These are phyloP conservation scores for Cygnus olor DNA, from an alignment of 2,797 vertebrate species.

Conservation along the genomic window DNA sequence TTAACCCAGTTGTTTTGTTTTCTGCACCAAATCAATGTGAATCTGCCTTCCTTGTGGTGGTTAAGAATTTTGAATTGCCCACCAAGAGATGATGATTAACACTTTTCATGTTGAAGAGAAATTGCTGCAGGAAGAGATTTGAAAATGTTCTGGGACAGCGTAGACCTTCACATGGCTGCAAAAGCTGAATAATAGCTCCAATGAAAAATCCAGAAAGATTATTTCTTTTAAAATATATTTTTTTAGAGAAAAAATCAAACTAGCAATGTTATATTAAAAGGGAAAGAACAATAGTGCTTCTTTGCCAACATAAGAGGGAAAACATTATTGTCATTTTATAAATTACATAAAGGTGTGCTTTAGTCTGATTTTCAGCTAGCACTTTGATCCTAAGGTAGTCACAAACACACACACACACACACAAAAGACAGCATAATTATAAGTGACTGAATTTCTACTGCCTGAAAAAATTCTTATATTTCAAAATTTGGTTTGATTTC, in stretches of 20 bases:
- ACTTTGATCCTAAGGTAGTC: background rate
- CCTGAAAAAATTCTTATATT: background rate
- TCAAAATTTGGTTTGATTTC: background rate
- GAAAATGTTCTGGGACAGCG: background rate
- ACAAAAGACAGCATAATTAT: background rate
- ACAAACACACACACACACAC: background rate
- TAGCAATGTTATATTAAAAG: background rate
- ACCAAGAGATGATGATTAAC: background rate
- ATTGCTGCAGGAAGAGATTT: background rate
- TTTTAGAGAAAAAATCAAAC: background rate
- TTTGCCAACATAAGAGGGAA: background rate
- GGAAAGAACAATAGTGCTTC: background rate
- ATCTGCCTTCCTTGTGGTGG: background rate
- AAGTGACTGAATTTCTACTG: background rate
- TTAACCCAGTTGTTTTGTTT: background rate
- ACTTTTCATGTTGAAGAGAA: background rate
- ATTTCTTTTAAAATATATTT: background rate
- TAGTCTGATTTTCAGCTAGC: background rate
- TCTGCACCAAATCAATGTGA: background rate
- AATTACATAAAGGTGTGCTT: background rate
- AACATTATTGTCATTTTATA: background rate
- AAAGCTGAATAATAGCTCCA: background rate
- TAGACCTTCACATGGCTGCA: background rate
- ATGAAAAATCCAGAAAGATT: background rate
- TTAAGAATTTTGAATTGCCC: background rate